These are phyloP conservation scores for Athalia rosae DNA, from an alignment of 2,888 invertebrate genomes.

Conservation along the genomic window DNA sequence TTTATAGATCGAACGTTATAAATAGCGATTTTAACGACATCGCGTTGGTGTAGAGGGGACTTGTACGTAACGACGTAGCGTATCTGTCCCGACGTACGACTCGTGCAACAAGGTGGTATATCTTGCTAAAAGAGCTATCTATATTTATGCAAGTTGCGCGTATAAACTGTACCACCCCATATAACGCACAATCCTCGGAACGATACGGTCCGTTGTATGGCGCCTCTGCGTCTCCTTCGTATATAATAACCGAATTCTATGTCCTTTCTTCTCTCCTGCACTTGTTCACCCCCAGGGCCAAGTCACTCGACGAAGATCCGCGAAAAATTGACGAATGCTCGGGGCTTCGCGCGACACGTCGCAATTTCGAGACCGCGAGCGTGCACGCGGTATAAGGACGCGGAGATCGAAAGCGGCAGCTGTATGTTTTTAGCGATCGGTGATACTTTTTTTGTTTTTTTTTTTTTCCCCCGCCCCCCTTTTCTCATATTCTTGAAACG, in stretches of 20 bases:
- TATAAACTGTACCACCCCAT: no score
- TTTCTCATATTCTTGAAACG: background rate
- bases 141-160: background rate
- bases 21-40: slow-evolving; percentile 41
- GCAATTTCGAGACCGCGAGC: slow-evolving; percentile 3
- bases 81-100: no score
- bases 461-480: background rate
- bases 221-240: no score
- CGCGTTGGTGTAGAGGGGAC: background rate
- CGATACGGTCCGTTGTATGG: no score
- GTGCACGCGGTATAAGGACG: slow-evolving; percentile 14
- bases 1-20: slow-evolving; percentile 42
- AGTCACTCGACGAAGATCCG: no score
- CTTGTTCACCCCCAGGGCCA: no score
- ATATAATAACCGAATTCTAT: no score
- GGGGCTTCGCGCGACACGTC: no score
- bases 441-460: slow-evolving; percentile 15
- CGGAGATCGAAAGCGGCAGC: slow-evolving; percentile 39
- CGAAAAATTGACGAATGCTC: no score
- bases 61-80: background rate
- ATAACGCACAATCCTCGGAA: no score
- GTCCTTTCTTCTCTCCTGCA: no score
- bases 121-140: background rate
- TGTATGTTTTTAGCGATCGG: background rate
- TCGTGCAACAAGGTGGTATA: no score